A percentile compares a stretch with the other conserved stretches of the same genome.
phyloP scores from a whole-genome alignment of 1,140 invertebrate genomes.

The Drosophila eugracilis region DNA sequence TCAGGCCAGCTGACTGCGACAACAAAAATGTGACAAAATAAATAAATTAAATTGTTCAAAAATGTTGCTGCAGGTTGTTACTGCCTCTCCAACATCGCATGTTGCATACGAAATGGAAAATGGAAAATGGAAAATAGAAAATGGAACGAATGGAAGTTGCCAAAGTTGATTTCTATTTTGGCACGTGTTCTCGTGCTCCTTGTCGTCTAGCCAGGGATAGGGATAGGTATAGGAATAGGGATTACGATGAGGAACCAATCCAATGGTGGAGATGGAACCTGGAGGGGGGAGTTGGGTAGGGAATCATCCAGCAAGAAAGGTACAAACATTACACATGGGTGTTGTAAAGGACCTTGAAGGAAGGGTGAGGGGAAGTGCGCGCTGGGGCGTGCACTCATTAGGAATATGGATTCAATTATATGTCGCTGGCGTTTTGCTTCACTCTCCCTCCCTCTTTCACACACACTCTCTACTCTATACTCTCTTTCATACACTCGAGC shows the following conservation, averaged over 20 bases:
- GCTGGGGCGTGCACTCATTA: slow-evolving; percentile 68
- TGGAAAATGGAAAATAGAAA: slow-evolving; percentile 35
- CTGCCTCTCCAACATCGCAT: slow-evolving; percentile 54
- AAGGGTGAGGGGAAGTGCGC: slow-evolving; percentile 1
- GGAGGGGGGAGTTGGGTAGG: neutral
- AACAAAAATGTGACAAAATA: slow-evolving; percentile 74
- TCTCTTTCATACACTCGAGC: too few relatives aligned
- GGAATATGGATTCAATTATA: slow-evolving; percentile 75
- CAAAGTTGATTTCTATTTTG: slow-evolving; percentile 74
- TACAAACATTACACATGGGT: neutral
- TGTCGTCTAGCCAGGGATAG: slow-evolving; percentile 20
- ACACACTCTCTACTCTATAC: too few relatives aligned
- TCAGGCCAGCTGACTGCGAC: slow-evolving; percentile 67
- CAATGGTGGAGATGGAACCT: neutral
- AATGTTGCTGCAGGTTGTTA: slow-evolving; percentile 69
- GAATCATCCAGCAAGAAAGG: neutral
- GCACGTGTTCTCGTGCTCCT: slow-evolving; percentile 65
- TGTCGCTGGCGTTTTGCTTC: slow-evolving; percentile 50
- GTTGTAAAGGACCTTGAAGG: slow-evolving; percentile 10
- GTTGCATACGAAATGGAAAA: slow-evolving; percentile 67
- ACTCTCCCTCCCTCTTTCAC: too few relatives aligned
- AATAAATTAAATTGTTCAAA: slow-evolving; percentile 80
- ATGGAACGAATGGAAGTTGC: slow-evolving; percentile 56
- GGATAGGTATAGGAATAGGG: too few relatives aligned
- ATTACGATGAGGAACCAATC: too few relatives aligned